Evolutionary conservation across 2,113 vertebrate genomes (phyloP), one percentile per base, ranked within the genome.

Genomic region (Cettia cetti): DNA sequence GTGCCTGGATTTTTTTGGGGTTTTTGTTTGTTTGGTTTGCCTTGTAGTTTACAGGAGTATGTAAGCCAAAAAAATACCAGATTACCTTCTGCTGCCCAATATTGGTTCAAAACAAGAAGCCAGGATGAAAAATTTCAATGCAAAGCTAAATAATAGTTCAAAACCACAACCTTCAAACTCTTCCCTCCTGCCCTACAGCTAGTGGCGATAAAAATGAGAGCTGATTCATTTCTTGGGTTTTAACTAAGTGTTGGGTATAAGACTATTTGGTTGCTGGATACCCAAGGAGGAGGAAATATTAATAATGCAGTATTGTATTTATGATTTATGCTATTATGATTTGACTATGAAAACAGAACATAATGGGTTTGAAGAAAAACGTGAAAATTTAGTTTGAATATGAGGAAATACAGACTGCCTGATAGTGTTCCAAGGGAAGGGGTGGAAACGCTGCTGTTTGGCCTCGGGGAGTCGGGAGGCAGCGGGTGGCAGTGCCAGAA

Each of bases 141-240:
- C 52, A 47, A 86, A 89, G 27, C 47, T 65, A 78, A 82, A 75
- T 74, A 80, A 70, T 75, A 11, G 20, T 75, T 92, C 52, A 49
- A 86, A 93, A n/a, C 69, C 74, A 89, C 80, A 89, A 60, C 65
- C 45, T 91, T 81, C 49, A n/a, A 49, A 75, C 72, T 22, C 30
- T 78, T 91, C 40, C 27, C 60, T 75, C 69, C 77, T 89, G 87
- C 59, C 81, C 45, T 61, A 31, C 50, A 81, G 86, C 81, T 52
- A 63, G 47, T 14, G 64, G 80, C 45, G 91, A 94, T 91, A 89
- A 89, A 95, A 94, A 83, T 4, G 59, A 77, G 27, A 71, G 64
- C 76, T 94, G 92, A 90, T 93, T 95, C 33, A 89, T 88, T 92
- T 70, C 70, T 80, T 93, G 93, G 77, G 86, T 64, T 92, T 89